Conservation (phyloP, 2,113 vertebrate species). For the Arizona elegans region DNA sequence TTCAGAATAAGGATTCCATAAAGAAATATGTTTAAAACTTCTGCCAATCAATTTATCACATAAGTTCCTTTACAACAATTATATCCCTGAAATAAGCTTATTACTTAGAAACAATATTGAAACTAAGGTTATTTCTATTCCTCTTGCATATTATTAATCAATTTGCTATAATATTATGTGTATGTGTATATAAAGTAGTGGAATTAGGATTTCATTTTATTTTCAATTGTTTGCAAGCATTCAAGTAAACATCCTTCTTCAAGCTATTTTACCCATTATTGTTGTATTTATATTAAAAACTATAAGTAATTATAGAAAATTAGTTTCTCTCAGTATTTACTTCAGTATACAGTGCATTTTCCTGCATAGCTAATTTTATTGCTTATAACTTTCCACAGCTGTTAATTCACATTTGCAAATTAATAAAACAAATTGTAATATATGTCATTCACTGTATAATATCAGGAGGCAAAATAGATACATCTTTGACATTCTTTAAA, state of each 20-base stretch:
- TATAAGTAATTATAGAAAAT: background rate
- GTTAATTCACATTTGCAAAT: background rate
- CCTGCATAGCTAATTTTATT: conserved; percentile 14
- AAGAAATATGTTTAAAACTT: background rate
- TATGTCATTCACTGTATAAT: background rate
- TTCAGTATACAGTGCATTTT: conserved; percentile 13
- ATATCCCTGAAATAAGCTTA: background rate
- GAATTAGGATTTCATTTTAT: background rate
- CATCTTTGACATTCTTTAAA: background rate
- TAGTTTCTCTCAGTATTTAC: background rate
- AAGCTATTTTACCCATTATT: conserved; percentile 16
- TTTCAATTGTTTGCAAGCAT: conserved; percentile 17
- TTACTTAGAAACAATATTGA: background rate
- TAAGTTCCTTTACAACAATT: background rate
- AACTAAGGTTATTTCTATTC: background rate
- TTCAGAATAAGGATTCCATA: background rate
- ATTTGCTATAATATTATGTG: background rate
- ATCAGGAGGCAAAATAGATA: conserved; percentile 6
- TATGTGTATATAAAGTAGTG: background rate
- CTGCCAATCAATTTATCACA: background rate
- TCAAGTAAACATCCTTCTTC: conserved; percentile 20
- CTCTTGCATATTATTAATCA: background rate
- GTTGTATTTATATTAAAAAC: conserved; percentile 16
- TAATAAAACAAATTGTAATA: background rate
- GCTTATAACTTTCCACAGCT: conserved; percentile 16